Evolutionary conservation across 2,113 vertebrate genomes (phyloP).

Genomic region (Nothoprocta pentlandii): DNA sequence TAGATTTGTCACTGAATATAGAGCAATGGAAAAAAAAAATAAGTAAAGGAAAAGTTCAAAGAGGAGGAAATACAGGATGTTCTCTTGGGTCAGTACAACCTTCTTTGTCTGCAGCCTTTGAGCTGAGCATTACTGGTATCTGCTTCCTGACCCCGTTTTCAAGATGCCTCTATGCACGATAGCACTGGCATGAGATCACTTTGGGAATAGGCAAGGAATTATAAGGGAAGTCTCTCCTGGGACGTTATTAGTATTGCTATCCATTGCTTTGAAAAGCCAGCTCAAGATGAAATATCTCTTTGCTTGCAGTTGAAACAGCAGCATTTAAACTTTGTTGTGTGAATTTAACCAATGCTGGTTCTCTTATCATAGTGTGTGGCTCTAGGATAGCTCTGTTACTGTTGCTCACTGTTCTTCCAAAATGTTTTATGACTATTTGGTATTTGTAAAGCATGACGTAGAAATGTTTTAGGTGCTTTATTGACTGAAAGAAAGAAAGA

Average conservation of each 20-base stretch:
- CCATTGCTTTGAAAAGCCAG: constrained; percentile 43
- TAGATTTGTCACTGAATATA: neutral
- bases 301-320: constrained; percentile 35
- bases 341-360: constrained; percentile 55
- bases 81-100: neutral
- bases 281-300: constrained; percentile 24
- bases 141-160: neutral
- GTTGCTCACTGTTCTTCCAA: neutral
- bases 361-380: neutral
- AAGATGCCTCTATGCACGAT: neutral
- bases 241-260: neutral
- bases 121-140: neutral
- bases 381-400: neutral
- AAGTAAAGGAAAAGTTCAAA: too few relatives aligned
- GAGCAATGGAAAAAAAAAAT: neutral
- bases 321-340: constrained; percentile 36
- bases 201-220: constrained; percentile 12
- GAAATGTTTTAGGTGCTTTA: neutral
- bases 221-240: constrained; percentile 40
- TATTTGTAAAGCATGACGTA: neutral
- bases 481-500: neutral
- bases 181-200: neutral
- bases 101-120: constrained; percentile 41
- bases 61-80: neutral
- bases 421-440: neutral